A percentile compares a stretch with the other conserved stretches of the same genome.
Conservation (phyloP, 1,140 invertebrate genomes). For the Drosophila santomea region DNA sequence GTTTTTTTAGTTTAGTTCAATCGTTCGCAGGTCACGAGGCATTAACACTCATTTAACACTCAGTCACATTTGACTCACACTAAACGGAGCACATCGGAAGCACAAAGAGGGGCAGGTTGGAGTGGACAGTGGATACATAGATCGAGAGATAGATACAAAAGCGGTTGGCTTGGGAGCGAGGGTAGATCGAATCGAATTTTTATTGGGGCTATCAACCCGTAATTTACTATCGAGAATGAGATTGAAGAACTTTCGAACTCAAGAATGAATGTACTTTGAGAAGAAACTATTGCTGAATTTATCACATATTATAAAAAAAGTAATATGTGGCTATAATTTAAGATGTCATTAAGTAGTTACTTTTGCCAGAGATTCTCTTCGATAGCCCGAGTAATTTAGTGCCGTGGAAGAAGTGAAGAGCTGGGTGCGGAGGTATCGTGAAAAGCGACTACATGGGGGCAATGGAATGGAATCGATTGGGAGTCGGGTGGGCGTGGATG, state of each 20-base stretch:
- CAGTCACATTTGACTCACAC: slow-evolving; percentile 12
- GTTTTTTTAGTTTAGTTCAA: slow-evolving; percentile 81
- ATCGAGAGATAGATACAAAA: slow-evolving; percentile 19
- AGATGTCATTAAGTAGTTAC: not conserved
- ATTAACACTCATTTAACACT: slow-evolving; percentile 29
- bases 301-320: not conserved
- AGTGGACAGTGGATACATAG: slow-evolving; percentile 6
- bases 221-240: not conserved
- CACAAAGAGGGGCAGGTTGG: slow-evolving; percentile 1
- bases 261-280: not conserved
- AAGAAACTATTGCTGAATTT: no score
- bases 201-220: not conserved
- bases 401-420: not conserved
- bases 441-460: slow-evolving; percentile 31
- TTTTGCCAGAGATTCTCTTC: not conserved
- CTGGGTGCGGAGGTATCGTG: slow-evolving; percentile 20
- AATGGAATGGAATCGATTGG: not conserved
- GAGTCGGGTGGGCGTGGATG: not conserved
- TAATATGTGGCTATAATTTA: no score
- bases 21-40: slow-evolving; percentile 41
- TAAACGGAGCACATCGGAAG: slow-evolving; percentile 18
- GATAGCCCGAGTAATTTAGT: not conserved
- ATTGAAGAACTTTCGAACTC: not conserved
- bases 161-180: slow-evolving; percentile 1
- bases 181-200: not conserved